Base-by-base conservation (phyloP, 2,888 invertebrate genomes). In the Agrotis clavis region DNA sequence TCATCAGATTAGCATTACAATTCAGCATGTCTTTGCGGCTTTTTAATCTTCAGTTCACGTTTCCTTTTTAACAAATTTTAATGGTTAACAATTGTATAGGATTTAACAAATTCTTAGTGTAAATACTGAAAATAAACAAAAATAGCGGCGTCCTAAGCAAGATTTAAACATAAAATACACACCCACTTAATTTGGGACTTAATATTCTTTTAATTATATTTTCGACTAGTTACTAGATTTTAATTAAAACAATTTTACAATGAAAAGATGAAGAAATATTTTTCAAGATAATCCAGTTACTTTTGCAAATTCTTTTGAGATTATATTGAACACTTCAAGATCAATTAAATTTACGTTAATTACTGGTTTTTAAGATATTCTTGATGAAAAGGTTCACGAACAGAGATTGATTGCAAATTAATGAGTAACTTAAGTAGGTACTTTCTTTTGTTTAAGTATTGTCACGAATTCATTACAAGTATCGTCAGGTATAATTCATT, bases 391-490 rank as follows among this genome's bases (percentile, higher is more conserved):
- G n/a, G 13, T 45, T 72, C 21, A 16, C 19, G 9, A 72, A 76
- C 25, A 50, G 11, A 45, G 71, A 74, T 78, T 71, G 41, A 74
- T 74, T 78, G 60, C 79, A 71, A 78, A 60, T 74, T 78, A 78
- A 78, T 60, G 53, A 68, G 41, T 71, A 21, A 19, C 2, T 66
- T 41, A 41, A 41, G 41, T 41, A 0, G 41, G 11, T 11, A 41
- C 41, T 41, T 47, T 7, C 35, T 25, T 25, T 56, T 67, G 5
- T 48, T 67, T 3, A 19, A 3, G 35, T 25, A 41, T 41, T 56
- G 41, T 48, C 14, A 56, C 14, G 19, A 54, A 48, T 19, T 67
- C 0, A 67, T 76, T 45, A 76, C 19, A 14, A 13, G 45, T n/a
- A 30, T 0, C 30, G 30, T 35, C 6, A 35, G 30, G 30, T 30